phyloP scores from a whole-genome alignment of 2,797 vertebrate genomes.

The Darevskia nairensis region DNA sequence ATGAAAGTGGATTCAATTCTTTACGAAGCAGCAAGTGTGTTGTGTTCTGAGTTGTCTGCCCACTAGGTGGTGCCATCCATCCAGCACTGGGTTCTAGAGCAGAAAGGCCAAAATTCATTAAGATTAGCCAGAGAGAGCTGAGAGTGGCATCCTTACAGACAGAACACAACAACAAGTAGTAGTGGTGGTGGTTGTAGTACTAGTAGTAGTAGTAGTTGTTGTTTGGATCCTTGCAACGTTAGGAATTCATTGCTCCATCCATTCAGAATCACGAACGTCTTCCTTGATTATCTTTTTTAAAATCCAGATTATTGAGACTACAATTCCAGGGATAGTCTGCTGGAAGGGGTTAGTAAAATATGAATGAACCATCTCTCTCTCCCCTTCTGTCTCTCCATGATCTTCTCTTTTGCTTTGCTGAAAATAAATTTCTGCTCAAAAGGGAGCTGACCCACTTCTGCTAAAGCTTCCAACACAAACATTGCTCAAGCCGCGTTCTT shows the following conservation, averaged over 20 bases:
- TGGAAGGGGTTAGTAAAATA: slow-evolving; percentile 29
- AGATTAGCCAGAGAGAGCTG: not conserved
- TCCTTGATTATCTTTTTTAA: too few relatives aligned
- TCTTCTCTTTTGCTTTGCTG: slow-evolving; percentile 13
- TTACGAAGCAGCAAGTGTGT: too few relatives aligned
- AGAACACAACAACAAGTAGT: too few relatives aligned
- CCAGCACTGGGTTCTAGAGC: not conserved
- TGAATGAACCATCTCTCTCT: not conserved
- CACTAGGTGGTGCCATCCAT: not conserved
- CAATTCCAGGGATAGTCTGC: not conserved
- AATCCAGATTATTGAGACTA: not conserved
- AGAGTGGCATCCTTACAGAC: too few relatives aligned
- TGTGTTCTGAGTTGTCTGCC: too few relatives aligned
- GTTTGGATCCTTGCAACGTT: too few relatives aligned
- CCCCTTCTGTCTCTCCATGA: not conserved
- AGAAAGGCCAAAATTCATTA: too few relatives aligned
- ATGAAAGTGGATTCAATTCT: not conserved
- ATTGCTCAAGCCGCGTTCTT: not conserved
- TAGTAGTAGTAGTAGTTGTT: too few relatives aligned
- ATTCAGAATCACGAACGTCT: not conserved
- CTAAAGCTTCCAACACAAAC: not conserved
- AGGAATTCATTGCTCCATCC: not conserved
- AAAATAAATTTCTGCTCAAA: slow-evolving; percentile 56
- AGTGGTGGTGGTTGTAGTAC: too few relatives aligned
- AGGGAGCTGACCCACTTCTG: slow-evolving; percentile 67